These are phyloP conservation scores for Coryphaenoides rupestris DNA, from an alignment of 2,113 vertebrate species.

Conservation along the genomic window DNA sequence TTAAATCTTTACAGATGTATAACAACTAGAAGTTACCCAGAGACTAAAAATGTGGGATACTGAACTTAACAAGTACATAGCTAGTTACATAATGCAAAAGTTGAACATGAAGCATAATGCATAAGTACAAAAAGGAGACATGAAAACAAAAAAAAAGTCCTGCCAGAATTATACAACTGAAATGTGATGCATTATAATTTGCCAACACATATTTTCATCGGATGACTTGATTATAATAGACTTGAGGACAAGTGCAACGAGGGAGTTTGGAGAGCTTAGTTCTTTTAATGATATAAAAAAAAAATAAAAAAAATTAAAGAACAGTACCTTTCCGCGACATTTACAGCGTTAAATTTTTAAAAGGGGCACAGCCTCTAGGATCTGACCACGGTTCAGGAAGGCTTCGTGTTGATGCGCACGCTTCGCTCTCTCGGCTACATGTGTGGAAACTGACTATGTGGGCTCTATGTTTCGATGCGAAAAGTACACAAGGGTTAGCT, in stretches of 20 bases:
- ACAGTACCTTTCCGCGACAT: constrained; percentile 63
- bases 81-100: constrained; percentile 70
- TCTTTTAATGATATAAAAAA: constrained; percentile 42
- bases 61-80: constrained; percentile 62
- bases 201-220: constrained; percentile 33
- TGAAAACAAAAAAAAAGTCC: not conserved
- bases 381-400: constrained; percentile 18
- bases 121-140: constrained; percentile 42
- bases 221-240: constrained; percentile 21
- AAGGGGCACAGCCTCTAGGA: constrained; percentile 37
- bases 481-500: constrained; percentile 52
- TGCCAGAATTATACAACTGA: constrained; percentile 30
- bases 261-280: constrained; percentile 42
- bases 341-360: constrained; percentile 36
- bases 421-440: constrained; percentile 46
- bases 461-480: constrained; percentile 25
- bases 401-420: constrained; percentile 23
- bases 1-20: constrained; percentile 74
- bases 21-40: constrained; percentile 68
- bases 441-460: constrained; percentile 11
- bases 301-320: constrained; percentile 48
- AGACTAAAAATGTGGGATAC: constrained; percentile 66
- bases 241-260: constrained; percentile 55
- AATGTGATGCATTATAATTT: constrained; percentile 40
- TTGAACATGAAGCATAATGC: constrained; percentile 51